phyloP scores from a whole-genome alignment of 2,113 vertebrate genomes.

The Ranitomeya imitator region DNA sequence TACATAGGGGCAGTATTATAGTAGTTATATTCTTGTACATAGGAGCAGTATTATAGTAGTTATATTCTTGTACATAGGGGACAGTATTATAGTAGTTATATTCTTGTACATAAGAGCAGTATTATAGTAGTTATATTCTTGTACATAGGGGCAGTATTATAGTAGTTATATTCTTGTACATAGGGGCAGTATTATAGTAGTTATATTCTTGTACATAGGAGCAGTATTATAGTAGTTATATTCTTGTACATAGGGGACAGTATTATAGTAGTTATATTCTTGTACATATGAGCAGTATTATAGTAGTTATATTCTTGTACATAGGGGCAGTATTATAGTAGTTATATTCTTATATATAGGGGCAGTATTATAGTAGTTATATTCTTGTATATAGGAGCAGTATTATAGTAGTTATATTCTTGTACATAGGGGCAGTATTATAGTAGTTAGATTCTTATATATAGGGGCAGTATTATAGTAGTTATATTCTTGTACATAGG shows the following conservation, averaged over 20 bases:
- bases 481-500: not conserved
- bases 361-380: not conserved
- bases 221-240: conserved; percentile 1
- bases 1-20: not conserved
- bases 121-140: no score
- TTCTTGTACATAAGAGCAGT: not conserved
- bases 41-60: conserved; percentile 1
- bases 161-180: conserved; percentile 1
- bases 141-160: not conserved
- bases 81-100: conserved; percentile 10
- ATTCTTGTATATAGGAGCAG: not conserved
- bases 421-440: not conserved
- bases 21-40: conserved; percentile 5
- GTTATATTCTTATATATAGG: not conserved
- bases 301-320: conserved; percentile 1
- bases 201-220: not conserved
- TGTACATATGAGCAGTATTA: not conserved
- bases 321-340: not conserved
- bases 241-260: not conserved
- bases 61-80: not conserved
- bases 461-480: not conserved
- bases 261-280: no score
- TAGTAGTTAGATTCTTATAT: not conserved
- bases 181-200: not conserved
- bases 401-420: no score